Percentiles rank a stretch among this genome's conserved stretches.
These are phyloP conservation scores for Drosophila leontia DNA, from an alignment of 1,140 invertebrate species.

Conservation along the genomic window DNA sequence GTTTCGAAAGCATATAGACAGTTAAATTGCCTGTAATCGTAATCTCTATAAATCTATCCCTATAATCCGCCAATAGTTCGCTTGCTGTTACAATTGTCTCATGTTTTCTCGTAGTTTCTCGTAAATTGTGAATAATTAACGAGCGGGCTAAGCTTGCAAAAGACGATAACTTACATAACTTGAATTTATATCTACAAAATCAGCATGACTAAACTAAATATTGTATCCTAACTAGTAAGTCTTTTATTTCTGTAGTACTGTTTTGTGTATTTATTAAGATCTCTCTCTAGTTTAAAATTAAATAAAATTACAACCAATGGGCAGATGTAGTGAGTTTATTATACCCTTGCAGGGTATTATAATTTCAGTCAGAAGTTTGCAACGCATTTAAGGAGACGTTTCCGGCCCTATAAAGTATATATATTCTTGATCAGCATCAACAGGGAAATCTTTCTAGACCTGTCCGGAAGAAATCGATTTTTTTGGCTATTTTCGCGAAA, in stretches of 20 bases:
- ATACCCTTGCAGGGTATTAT: too few species aligned
- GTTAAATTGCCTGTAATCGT: conserved; percentile 11
- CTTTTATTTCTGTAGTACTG: conserved; percentile 10
- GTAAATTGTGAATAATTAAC: conserved; percentile 7
- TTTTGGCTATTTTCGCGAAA: too few species aligned
- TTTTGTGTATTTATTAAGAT: conserved; percentile 17
- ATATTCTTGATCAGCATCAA: too few species aligned
- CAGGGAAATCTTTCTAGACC: too few species aligned
- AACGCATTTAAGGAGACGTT: too few species aligned
- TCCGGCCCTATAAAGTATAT: too few species aligned
- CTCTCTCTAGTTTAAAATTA: conserved; percentile 11
- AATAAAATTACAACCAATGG: conserved; percentile 11
- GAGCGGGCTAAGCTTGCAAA: conserved; percentile 8
- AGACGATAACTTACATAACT: not conserved
- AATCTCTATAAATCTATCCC: not conserved
- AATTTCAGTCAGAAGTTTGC: too few species aligned
- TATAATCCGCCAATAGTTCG: not conserved
- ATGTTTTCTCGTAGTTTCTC: not conserved
- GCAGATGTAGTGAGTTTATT: not conserved
- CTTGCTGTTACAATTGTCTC: not conserved
- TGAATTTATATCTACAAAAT: not conserved
- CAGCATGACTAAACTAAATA: conserved; percentile 10
- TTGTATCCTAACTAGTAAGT: conserved; percentile 11
- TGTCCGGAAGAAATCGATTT: too few species aligned
- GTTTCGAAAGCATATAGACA: conserved; percentile 15